Evolutionary conservation across 2,888 invertebrate genomes (phyloP), one percentile per base, ranked within the genome.

Genomic region (Yponomeuta cagnagella): DNA sequence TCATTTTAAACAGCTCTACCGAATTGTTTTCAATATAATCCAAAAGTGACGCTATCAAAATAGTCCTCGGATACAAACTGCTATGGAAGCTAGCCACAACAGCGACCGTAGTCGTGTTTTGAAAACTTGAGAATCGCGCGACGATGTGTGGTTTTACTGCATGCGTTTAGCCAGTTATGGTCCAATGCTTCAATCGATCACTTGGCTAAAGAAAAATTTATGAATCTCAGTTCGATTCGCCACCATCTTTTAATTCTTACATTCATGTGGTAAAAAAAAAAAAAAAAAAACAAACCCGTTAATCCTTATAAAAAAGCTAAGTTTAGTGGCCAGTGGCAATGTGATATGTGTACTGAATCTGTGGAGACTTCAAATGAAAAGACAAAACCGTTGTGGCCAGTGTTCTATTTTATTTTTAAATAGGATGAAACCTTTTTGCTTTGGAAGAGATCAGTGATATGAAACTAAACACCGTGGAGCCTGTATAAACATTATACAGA

Each of bases 401-500:
- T 15, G 52, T 15, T 58, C 52, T 58, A 58, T 58, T 58, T 15
- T 6, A 15, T 15, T 15, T 15, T 15, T 6, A 15, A 58, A 58
- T 12, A 58, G 52, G 52, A 58, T 58, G 15, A 58, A 58, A 15
- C 52, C 52, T 58, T 15, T 52, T 58, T 15, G 52, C 15, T 58
- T 15, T 1, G 52, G 15, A 12, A 58, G 52, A 58, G 15, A 58
- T 58, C 58, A 65, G 74, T 76, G 75, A 84, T 86, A 80, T 76
- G 81, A 78, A 83, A 80, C 75, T 82, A 86, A 84, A 83, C 74
- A 85, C 80, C 88, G 86, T 87, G 75, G 74, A 80, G 75, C 76
- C 80, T 75, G 77, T 80, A 76, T 15, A 79, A 80, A 72, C 71
- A 72, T 73, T 79, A 81, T 84, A 77, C 81, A 84, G 86, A 87